These are phyloP conservation scores for Temnothorax nylanderi DNA, from an alignment of 1,140 invertebrate species.

Conservation along the genomic window DNA sequence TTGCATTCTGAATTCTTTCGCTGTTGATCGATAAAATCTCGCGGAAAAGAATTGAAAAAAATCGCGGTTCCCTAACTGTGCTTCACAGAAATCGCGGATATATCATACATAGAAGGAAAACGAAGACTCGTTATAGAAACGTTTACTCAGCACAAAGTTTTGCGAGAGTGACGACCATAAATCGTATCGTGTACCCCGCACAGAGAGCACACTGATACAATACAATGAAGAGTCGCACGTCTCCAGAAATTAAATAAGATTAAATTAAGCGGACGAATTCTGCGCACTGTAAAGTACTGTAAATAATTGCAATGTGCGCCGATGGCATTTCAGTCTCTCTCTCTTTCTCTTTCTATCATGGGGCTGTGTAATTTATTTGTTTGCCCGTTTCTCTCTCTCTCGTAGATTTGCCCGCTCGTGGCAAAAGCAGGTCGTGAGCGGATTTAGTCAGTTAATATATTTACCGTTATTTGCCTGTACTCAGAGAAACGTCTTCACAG, in stretches of 20 bases:
- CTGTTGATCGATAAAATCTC: background rate
- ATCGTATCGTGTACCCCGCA: background rate
- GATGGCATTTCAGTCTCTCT: conserved; percentile 11
- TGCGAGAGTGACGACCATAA: conserved; percentile 21
- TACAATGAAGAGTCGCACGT: conserved; percentile 22
- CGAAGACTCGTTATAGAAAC: background rate
- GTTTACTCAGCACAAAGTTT: conserved; percentile 11
- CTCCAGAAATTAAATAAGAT: conserved; percentile 51
- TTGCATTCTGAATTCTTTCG: background rate
- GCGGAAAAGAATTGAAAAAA: background rate
- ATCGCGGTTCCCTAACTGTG: background rate
- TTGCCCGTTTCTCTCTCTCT: conserved; percentile 5
- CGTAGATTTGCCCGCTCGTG: background rate
- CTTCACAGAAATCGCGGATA: background rate
- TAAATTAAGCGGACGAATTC: conserved; percentile 43
- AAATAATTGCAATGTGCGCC: conserved; percentile 42
- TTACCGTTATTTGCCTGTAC: conserved; percentile 6
- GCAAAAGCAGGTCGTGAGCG: conserved; percentile 2
- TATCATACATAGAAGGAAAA: background rate
- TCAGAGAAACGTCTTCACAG: background rate
- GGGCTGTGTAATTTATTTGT: conserved; percentile 43
- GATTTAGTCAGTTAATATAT: conserved; percentile 42
- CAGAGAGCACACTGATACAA: conserved; percentile 11
- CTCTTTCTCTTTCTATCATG: conserved; percentile 19
- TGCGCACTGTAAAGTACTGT: conserved; percentile 16